A percentile compares a stretch with the other conserved stretches of the same genome.
Evolutionary conservation across 2,888 invertebrate species (phyloP).

Genomic region (Phyllotreta cruciferae): DNA sequence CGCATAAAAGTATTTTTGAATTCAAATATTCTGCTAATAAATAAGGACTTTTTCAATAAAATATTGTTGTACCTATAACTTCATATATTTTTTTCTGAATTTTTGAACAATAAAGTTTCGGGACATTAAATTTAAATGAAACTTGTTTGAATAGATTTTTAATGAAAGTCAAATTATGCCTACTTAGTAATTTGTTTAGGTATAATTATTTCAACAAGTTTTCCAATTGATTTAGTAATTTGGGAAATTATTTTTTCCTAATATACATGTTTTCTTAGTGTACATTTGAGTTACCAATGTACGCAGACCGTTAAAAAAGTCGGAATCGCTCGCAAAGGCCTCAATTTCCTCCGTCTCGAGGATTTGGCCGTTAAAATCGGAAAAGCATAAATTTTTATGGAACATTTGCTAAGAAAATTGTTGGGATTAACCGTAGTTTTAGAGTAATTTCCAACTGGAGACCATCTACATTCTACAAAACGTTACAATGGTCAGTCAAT

Average conservation of each 20-base stretch:
- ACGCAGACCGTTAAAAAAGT: conserved; percentile 17
- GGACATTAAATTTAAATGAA: no score
- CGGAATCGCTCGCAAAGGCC: conserved; percentile 13
- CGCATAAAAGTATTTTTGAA: conserved; percentile 8
- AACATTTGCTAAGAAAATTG: conserved; percentile 55
- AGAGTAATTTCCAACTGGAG: conserved; percentile 49
- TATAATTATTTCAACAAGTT: no score
- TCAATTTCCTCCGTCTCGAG: conserved; percentile 19
- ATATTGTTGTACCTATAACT: no score
- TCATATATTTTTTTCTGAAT: no score
- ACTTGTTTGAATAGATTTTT: no score
- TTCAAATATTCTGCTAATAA: background rate
- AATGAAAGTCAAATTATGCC: no score
- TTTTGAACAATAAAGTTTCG: no score
- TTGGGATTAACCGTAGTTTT: conserved; percentile 49
- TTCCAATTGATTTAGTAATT: no score
- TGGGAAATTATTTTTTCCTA: background rate
- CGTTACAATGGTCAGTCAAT: conserved; percentile 55
- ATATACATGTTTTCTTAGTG: background rate
- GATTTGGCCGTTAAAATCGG: conserved; percentile 49
- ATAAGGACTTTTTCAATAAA: no score
- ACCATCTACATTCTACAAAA: conserved; percentile 32
- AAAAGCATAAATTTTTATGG: conserved; percentile 55
- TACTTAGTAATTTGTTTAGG: no score
- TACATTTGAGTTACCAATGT: conserved; percentile 2